Base-by-base conservation (phyloP, 2,113 vertebrate species). In the Prunella himalayana region DNA sequence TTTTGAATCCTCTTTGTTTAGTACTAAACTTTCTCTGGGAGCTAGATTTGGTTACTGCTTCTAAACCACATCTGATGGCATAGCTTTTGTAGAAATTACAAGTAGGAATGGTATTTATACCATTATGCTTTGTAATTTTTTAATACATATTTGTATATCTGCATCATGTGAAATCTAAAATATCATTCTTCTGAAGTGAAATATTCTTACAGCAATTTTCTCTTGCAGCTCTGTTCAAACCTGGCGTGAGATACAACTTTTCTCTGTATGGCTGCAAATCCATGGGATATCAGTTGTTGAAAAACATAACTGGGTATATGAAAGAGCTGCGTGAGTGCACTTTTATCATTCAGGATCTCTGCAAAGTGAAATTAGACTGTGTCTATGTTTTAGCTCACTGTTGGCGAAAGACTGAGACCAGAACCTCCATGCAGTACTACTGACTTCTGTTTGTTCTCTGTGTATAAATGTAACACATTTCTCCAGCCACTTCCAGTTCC, bases 261-360 rank as follows among this genome's bases (percentile, higher is more conserved):
- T 98, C 97, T 35, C 70, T 98, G 3, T 98, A 98, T 68, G 97
- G 97, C 50, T 98, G 98, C 94, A 98, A 94, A 94, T 94, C 97
- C 61, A 92, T 95, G 75, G 97, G 97, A 57, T 98, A 98, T 95
- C 98, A 98, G 59, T 92, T 98, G 71, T 4, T 98, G 57, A 98
- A 96, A 72, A 97, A 97, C 17, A 9, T 98, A 76, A 92, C 95
- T 51, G 98, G 98, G 15, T 98, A 98, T 78, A 86, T 84, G 73
- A 90, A 98, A 97, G 98, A 98, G 78, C 56, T 98, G 70, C 93
- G 98, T 98, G 97, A 98, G 98, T 97, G 41, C 37, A 59, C 42
- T 89, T 92, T 83, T 37, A 65, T 91, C 21, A 0, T 69, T 92
- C 27, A 25, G 69, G 33, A 61, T 42, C 50, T 87, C 56, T 97